These are phyloP conservation scores for Epizoanthus rinbou DNA, from an alignment of 92 coral and sea anemone species.

Conservation along the genomic window DNA sequence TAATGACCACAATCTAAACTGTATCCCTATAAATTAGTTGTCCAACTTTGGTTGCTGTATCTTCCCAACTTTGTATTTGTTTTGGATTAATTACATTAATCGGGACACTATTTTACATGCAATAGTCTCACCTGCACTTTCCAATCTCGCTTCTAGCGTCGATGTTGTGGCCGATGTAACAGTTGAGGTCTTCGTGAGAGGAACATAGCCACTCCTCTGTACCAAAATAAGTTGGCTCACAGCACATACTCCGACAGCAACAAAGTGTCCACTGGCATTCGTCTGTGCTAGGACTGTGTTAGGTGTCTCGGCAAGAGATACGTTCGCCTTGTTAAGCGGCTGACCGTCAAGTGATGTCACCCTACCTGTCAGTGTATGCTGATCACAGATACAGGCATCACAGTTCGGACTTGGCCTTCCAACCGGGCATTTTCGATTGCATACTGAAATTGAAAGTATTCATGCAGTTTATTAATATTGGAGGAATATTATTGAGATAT, in stretches of 20 bases:
- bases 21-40: too few relatives aligned
- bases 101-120: neutral
- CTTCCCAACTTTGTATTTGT: too few relatives aligned
- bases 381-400: conserved; percentile 45
- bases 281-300: conserved; percentile 39
- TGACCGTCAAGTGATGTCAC: conserved; percentile 29
- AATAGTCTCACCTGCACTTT: conserved; percentile 45
- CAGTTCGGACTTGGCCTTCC: conserved; percentile 31
- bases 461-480: too few relatives aligned
- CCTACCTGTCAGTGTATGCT: conserved; percentile 36
- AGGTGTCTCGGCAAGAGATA: conserved; percentile 52
- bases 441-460: conserved; percentile 16
- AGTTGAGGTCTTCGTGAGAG: conserved; percentile 11
- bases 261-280: conserved; percentile 45
- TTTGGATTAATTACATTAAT: too few relatives aligned
- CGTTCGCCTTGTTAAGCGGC: conserved; percentile 40
- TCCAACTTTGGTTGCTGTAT: too few relatives aligned
- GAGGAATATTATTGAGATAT: too few relatives aligned
- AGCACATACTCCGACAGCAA: conserved; percentile 47
- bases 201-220: conserved; percentile 34
- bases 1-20: too few relatives aligned
- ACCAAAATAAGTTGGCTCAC: conserved; percentile 17
- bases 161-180: conserved; percentile 7
- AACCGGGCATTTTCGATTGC: conserved; percentile 18
- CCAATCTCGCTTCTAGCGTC: conserved; percentile 24